Evolutionary conservation across 2,888 invertebrate genomes (phyloP).

Genomic region (Acanthopleura granulata): DNA sequence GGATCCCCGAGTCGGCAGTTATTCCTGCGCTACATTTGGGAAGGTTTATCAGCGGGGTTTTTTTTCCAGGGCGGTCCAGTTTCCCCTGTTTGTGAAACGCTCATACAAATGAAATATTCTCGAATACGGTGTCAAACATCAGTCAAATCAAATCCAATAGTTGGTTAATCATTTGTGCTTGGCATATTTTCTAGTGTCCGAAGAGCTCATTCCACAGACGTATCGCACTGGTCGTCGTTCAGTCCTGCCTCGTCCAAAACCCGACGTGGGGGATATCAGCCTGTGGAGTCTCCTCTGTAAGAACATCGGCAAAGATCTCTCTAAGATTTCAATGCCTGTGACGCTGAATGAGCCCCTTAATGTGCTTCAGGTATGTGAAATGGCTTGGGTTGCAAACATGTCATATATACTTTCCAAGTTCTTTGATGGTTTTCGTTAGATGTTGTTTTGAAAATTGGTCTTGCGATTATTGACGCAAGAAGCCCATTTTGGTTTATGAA

Average conservation of each 20-base stretch:
- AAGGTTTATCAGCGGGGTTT: no score
- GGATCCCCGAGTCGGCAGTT: no score
- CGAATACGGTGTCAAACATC: not conserved
- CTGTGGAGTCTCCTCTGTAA: slow-evolving; percentile 76
- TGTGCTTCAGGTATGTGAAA: slow-evolving; percentile 77
- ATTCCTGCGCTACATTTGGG: no score
- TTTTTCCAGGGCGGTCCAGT: no score
- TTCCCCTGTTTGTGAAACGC: no score
- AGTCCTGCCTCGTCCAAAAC: slow-evolving; percentile 79
- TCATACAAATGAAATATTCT: not conserved
- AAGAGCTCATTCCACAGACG: slow-evolving; percentile 45
- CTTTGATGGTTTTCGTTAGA: no score
- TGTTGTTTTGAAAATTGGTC: no score
- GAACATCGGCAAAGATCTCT: slow-evolving; percentile 88
- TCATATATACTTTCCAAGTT: no score
- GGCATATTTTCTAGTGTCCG: slow-evolving; percentile 47
- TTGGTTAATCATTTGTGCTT: no score
- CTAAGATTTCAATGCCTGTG: slow-evolving; percentile 89
- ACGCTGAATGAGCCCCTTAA: slow-evolving; percentile 87
- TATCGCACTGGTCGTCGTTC: slow-evolving; percentile 76
- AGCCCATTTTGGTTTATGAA: no score
- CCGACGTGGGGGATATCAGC: slow-evolving; percentile 79
- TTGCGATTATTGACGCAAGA: no score
- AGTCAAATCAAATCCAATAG: not conserved
- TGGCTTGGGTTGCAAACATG: not conserved